Evolutionary conservation across 2,797 vertebrate species (phyloP).

Genomic region (Sebastes baramenuke): DNA sequence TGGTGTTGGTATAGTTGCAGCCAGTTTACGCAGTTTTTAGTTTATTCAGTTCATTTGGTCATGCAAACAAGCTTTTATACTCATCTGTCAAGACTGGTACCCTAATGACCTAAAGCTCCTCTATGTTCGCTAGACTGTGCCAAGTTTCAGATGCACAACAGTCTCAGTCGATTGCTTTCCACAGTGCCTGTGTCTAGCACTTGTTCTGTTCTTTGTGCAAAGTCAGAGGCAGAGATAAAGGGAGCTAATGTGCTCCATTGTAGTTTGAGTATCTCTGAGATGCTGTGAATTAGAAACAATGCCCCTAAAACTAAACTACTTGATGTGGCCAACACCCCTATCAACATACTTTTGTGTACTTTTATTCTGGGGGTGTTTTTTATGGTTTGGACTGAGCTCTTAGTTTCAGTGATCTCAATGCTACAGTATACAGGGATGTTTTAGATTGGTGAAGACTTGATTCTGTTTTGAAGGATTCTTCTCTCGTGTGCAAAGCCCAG

Average conservation of each 20-base stretch:
- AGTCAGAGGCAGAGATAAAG: slow-evolving; percentile 18
- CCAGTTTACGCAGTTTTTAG: background rate
- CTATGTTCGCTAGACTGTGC: slow-evolving; percentile 17
- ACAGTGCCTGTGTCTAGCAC: background rate
- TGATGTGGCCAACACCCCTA: background rate
- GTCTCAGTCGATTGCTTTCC: slow-evolving; percentile 18
- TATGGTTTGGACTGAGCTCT: background rate
- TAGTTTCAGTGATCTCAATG: background rate
- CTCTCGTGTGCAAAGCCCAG: background rate
- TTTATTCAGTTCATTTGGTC: background rate
- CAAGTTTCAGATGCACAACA: slow-evolving; percentile 15
- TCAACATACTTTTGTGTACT: background rate
- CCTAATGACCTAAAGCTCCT: slow-evolving; percentile 22
- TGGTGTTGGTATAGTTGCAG: background rate
- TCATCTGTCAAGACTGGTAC: slow-evolving; percentile 17
- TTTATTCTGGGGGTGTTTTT: background rate
- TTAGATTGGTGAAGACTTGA: background rate
- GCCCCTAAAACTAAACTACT: background rate
- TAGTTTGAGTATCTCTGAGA: background rate
- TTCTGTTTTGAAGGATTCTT: background rate
- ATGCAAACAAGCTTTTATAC: slow-evolving; percentile 2
- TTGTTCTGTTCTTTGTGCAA: slow-evolving; percentile 18
- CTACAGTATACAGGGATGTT: background rate
- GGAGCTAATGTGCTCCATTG: slow-evolving; percentile 3
- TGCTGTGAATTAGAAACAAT: background rate